A percentile compares a stretch with the other conserved stretches of the same genome.
These are phyloP conservation scores for Lasioglossum calceatum DNA, from an alignment of 2,888 invertebrate species.

Conservation along the genomic window DNA sequence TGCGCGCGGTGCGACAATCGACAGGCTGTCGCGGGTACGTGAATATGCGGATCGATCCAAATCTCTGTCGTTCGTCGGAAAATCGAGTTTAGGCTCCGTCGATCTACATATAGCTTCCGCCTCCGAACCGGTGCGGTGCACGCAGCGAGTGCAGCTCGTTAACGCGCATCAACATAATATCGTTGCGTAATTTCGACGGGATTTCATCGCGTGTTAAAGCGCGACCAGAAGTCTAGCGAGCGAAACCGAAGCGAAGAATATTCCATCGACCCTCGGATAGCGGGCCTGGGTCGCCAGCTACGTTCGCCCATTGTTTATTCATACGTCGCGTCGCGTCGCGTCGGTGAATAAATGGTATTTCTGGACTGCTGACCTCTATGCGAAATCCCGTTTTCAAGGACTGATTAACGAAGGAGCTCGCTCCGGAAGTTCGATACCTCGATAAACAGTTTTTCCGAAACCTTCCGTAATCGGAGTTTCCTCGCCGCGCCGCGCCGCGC, in stretches of 20 bases:
- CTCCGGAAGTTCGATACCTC: background rate
- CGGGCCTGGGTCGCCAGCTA: background rate
- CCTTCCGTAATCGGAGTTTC: background rate
- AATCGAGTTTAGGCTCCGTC: background rate
- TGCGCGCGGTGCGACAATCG: conserved; percentile 24
- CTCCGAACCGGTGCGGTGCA: background rate
- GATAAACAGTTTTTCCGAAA: background rate
- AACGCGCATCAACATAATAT: background rate
- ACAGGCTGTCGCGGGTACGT: background rate
- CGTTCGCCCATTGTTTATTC: background rate
- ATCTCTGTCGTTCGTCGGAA: conserved; percentile 11
- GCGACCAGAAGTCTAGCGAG: background rate
- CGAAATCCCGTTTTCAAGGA: background rate
- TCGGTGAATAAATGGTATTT: background rate
- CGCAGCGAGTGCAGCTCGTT: background rate
- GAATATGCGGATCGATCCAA: conserved; percentile 47
- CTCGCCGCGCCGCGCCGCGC: background rate
- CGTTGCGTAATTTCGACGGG: background rate
- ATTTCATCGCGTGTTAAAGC: background rate
- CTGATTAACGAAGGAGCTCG: background rate
- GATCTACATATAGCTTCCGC: background rate
- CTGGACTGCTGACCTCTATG: background rate
- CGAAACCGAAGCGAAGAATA: background rate
- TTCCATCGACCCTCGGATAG: background rate
- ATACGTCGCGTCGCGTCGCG: background rate